Conservation (phyloP, 2,113 vertebrate species). For the Malurus melanocephalus region DNA sequence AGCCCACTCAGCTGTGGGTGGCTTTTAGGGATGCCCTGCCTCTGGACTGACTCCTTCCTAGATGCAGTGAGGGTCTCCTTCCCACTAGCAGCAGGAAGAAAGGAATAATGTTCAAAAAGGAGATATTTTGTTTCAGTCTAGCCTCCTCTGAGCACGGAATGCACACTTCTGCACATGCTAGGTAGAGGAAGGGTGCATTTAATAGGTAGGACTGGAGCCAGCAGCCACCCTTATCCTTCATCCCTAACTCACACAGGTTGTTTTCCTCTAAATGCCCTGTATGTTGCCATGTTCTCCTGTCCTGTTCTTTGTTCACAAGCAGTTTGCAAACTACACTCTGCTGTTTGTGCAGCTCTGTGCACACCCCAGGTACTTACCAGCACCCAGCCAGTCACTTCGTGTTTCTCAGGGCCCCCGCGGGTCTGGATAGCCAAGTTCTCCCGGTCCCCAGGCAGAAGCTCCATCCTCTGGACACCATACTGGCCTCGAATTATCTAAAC, state of each 20-base stretch:
- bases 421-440: conserved; percentile 93
- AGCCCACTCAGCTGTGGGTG: not conserved
- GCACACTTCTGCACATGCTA: not conserved
- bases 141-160: not conserved
- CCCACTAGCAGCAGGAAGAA: not conserved
- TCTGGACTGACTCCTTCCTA: not conserved
- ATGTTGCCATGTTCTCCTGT: not conserved
- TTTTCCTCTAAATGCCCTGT: not conserved
- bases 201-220: not conserved
- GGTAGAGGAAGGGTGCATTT: not conserved
- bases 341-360: not conserved
- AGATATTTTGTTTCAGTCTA: not conserved
- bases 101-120: not conserved
- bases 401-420: conserved; percentile 91
- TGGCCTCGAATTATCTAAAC: conserved; percentile 66
- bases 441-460: conserved; percentile 87
- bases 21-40: not conserved
- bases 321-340: not conserved
- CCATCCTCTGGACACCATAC: conserved; percentile 74
- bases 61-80: not conserved
- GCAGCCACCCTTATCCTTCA: not conserved
- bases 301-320: not conserved
- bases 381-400: conserved; percentile 94
- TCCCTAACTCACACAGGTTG: not conserved
- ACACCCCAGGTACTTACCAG: conserved; percentile 73